Evolutionary conservation across 2,113 vertebrate species (phyloP).

Genomic region (Silurus meridionalis): DNA sequence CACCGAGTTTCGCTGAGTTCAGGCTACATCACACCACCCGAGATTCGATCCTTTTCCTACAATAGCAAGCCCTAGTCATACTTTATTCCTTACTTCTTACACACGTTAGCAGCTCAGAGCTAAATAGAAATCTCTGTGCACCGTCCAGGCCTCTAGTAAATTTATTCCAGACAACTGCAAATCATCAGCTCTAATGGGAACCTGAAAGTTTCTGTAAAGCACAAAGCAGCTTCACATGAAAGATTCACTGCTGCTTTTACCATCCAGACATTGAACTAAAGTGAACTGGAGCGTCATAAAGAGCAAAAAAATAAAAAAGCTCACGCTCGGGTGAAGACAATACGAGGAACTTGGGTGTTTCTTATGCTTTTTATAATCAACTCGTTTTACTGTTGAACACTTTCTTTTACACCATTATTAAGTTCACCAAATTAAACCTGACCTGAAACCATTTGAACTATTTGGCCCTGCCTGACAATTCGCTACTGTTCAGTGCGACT

Average conservation of each 20-base stretch:
- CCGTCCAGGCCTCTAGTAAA: not conserved
- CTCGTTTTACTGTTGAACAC: not conserved
- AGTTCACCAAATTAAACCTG: not conserved
- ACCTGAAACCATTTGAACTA: not conserved
- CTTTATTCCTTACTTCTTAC: not conserved
- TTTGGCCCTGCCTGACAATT: not conserved
- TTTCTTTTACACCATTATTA: too few relatives aligned
- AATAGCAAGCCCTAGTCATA: not conserved
- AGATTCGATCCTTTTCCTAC: not conserved
- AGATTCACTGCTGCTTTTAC: not conserved
- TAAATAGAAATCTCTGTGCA: not conserved
- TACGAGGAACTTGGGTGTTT: not conserved
- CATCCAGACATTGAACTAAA: not conserved
- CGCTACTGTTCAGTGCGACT: not conserved
- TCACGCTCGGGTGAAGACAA: not conserved
- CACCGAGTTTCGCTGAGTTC: not conserved
- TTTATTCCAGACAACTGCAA: constrained; percentile 11
- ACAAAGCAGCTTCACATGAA: not conserved
- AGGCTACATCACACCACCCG: not conserved
- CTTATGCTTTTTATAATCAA: not conserved
- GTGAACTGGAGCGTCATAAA: not conserved
- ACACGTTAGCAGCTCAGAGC: not conserved
- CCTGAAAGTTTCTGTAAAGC: not conserved
- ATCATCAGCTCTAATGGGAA: not conserved
- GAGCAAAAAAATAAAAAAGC: not conserved